Evolutionary conservation across 2,113 vertebrate genomes (phyloP).

Genomic region (Phaethon lepturus): DNA sequence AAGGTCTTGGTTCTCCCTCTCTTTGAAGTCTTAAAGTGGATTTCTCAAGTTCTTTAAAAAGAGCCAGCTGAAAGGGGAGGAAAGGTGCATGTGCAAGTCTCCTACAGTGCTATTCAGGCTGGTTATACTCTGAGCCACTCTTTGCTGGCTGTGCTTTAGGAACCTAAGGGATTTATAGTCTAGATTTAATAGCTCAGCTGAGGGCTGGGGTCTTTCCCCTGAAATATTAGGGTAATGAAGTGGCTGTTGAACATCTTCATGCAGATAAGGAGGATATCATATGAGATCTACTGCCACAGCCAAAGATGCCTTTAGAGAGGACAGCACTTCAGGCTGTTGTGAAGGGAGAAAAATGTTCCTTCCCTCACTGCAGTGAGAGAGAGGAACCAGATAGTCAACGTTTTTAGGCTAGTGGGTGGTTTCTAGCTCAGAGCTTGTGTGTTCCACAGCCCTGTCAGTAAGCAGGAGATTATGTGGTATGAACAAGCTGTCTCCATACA

Average conservation of each 20-base stretch:
- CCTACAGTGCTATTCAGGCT: not conserved
- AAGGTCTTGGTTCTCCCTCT: not conserved
- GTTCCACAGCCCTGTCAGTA: not conserved
- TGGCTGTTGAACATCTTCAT: not conserved
- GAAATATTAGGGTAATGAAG: not conserved
- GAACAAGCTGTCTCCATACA: not conserved
- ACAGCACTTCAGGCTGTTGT: not conserved
- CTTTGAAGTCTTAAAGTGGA: not conserved
- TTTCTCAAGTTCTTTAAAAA: not conserved
- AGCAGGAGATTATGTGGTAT: not conserved
- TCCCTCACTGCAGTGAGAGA: not conserved
- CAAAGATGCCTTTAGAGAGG: not conserved
- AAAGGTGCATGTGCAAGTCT: not conserved
- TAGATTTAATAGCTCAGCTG: not conserved
- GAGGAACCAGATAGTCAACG: not conserved
- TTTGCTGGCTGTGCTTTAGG: not conserved
- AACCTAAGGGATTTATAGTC: not conserved
- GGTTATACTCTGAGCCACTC: not conserved
- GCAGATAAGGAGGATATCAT: not conserved
- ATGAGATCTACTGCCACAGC: not conserved
- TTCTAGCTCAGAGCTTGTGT: not conserved
- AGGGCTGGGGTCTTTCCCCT: not conserved
- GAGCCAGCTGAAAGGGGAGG: not conserved
- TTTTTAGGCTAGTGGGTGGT: not conserved
- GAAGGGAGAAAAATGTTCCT: not conserved